phyloP scores from a whole-genome alignment of 2,113 vertebrate genomes.

The Rostratula benghalensis region DNA sequence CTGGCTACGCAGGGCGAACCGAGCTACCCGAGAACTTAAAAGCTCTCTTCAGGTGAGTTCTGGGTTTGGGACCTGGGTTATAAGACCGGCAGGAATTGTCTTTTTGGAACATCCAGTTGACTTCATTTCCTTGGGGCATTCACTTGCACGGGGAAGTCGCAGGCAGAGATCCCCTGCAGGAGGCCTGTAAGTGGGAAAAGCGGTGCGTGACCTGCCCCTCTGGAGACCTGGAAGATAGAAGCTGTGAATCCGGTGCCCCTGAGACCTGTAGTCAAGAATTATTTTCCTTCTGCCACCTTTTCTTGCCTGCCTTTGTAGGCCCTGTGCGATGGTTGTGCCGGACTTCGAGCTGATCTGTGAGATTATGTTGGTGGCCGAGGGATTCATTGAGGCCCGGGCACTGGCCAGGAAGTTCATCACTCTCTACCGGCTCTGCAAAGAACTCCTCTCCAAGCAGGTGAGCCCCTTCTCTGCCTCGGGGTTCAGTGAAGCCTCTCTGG shows the following conservation, averaged over 20 bases:
- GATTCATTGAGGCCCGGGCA: constrained; percentile 87
- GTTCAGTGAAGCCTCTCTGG: background rate
- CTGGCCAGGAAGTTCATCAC: constrained; percentile 95
- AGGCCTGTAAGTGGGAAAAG: background rate
- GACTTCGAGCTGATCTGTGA: constrained; percentile 98
- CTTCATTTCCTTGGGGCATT: background rate
- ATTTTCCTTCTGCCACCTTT: background rate
- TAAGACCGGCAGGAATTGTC: background rate
- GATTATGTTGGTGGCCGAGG: constrained; percentile 97
- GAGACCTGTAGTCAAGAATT: background rate
- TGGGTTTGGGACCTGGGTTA: background rate
- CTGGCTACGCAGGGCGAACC: constrained; percentile 92
- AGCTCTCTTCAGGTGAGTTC: constrained; percentile 89
- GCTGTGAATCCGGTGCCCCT: background rate
- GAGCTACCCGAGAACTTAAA: constrained; percentile 97
- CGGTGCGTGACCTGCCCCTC: background rate
- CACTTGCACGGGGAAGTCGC: fast-evolving
- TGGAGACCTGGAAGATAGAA: background rate
- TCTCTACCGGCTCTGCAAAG: constrained; percentile 91
- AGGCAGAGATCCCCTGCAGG: background rate
- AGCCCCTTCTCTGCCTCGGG: background rate
- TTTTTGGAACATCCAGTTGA: background rate
- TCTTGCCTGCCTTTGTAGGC: constrained; percentile 72
- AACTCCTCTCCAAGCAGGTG: constrained; percentile 97
- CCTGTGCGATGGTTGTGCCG: constrained; percentile 97